Percentiles rank a stretch among this genome's conserved stretches.
phyloP scores from a whole-genome alignment of 2,113 vertebrate genomes.

The Toxostoma redivivum region DNA sequence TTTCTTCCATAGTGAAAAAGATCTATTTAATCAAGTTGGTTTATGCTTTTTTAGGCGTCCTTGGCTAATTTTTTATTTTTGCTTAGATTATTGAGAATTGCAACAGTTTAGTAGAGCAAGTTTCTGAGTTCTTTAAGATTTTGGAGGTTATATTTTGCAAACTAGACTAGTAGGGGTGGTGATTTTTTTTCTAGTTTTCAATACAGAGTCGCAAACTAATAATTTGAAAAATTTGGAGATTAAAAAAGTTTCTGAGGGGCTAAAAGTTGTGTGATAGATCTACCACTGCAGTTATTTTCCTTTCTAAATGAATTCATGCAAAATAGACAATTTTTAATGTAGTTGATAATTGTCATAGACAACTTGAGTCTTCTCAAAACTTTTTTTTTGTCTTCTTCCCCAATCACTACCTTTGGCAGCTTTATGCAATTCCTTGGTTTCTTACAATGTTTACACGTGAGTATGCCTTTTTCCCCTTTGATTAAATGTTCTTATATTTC shows the following conservation, averaged over 20 bases:
- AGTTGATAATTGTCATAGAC: not conserved
- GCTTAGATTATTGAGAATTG: not conserved
- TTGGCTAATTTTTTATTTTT: not conserved
- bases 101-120: not conserved
- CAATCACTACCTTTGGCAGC: slow-evolving; percentile 67
- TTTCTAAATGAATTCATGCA: not conserved
- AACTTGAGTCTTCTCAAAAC: not conserved
- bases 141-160: not conserved
- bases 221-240: not conserved
- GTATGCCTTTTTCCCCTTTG: slow-evolving; percentile 59
- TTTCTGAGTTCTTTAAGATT: not conserved
- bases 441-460: slow-evolving; percentile 99
- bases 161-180: not conserved
- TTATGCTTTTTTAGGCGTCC: not conserved
- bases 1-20: not conserved
- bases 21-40: not conserved
- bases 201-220: not conserved
- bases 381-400: not conserved
- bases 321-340: not conserved
- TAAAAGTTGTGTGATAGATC: not conserved
- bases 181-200: not conserved
- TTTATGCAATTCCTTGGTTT: slow-evolving; percentile 99
- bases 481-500: not conserved
- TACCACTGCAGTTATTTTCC: not conserved
- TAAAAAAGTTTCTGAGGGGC: not conserved